Evolutionary conservation across 35 echinoderm and acorn worm genomes (phyloP), one percentile per base, ranked within the genome.

Genomic region (Stichopus chloronotus): DNA sequence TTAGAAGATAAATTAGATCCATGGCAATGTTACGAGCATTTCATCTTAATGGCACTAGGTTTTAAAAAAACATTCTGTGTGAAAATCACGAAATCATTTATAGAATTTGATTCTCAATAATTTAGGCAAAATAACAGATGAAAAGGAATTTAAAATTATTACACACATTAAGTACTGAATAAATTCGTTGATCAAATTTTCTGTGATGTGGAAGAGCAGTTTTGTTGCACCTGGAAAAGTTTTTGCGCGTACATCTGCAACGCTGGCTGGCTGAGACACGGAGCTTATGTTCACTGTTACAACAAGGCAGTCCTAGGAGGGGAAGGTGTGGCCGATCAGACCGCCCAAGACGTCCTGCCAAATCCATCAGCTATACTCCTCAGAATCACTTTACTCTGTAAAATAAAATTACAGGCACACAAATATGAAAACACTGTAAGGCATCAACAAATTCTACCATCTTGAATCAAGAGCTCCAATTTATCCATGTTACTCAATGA

Each of bases 361-460:
- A 89, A 89, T 71, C 87, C 87, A 89, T 89, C 87, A 19, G 87
- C 87, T 63, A 89, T 89, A 61, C 87, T 89, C 7, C 87, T 52
- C 14, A 89, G 87, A 72, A 89, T 89, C 52, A 89, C 30, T 72
- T 89, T 89, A 59, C 87, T 89, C 87, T 89, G 87, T n/a, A 83
- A 83, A 57, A 7, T 74, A 19, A 43, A 43, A 43, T 43, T 43
- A 43, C 30, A 43, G 30, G 3, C 0, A 43, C 30, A 43, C 30
- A 43, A 43, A 43, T 43, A 43, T 43, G 30, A 43, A 43, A 43
- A 43, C 30, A 43, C 0, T 43, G 30, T 43, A 43, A 0, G 30
- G 30, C 30, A 43, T 43, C 30, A 1, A 43, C 30, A 43, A 43
- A 43, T 43, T 43, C 30, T 43, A 43, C 30, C 30, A 43, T 43